A percentile compares a stretch with the other conserved stretches of the same genome.
These are phyloP conservation scores for Strigops habroptila DNA, from an alignment of 2,113 vertebrate species.

Conservation along the genomic window DNA sequence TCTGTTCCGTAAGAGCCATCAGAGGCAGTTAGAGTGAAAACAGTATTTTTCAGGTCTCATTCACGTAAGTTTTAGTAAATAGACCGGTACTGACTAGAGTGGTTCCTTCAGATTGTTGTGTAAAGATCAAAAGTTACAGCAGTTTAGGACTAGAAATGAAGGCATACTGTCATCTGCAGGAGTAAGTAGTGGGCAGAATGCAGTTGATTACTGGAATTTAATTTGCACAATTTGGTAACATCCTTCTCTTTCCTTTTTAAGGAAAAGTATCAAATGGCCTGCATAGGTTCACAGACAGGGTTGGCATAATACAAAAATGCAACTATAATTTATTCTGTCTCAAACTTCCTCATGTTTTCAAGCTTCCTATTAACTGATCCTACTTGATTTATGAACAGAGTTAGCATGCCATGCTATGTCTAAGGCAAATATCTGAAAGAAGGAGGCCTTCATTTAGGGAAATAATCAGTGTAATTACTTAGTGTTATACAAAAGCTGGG, in stretches of 20 bases:
- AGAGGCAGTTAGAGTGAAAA: not conserved
- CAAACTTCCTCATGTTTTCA: not conserved
- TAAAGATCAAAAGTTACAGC: not conserved
- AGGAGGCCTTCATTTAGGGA: not conserved
- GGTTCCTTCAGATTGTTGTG: not conserved
- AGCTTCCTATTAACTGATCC: not conserved
- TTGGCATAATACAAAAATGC: not conserved
- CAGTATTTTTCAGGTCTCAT: not conserved
- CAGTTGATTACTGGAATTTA: not conserved
- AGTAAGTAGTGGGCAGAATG: not conserved
- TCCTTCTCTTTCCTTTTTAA: not conserved
- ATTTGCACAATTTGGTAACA: not conserved
- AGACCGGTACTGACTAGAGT: not conserved
- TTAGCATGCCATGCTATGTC: not conserved
- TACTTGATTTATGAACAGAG: not conserved
- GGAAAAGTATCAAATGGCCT: not conserved
- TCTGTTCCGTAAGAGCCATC: not conserved
- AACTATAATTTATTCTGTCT: not conserved
- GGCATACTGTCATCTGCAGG: not conserved
- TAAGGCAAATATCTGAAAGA: not conserved
- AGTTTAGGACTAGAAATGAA: not conserved
- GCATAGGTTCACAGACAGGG: not conserved
- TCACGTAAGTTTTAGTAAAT: not conserved
- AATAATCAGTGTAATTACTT: not conserved
- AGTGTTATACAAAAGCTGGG: not conserved